Base-by-base conservation (phyloP, 2,113 vertebrate species). In the Girardinichthys multiradiatus region DNA sequence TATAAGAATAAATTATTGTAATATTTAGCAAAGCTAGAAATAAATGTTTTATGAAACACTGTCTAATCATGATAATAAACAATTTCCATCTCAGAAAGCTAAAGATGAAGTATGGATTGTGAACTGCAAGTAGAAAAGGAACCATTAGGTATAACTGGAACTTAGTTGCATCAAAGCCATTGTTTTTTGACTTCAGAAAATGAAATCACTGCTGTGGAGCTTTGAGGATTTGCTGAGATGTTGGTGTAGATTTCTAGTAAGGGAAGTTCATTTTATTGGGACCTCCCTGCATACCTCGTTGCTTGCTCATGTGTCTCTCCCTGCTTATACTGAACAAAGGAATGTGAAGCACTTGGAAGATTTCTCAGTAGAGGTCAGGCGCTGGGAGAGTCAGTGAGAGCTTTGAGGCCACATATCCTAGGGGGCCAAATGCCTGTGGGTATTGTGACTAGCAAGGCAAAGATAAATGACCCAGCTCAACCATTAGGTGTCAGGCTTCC, bases 401-500 rank as follows among this genome's bases (percentile, higher is more conserved):
- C 14, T 19, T 64, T 59, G 77, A 68, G 80, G 88, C 70, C 83
- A 79, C 67, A 74, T 72, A 76, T 75, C 79, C 80, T 21, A 3
- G 42, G 72, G 79, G 81, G 74, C 70, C 39, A 51, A 37, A 87
- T 72, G 85, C 86, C 82, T 83, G 81, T 42, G 81, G 86, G 69
- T 75, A 74, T 67, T 70, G 57, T 77, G 80, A 70, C 35, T 68
- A 42, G 73, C 62, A 76, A 69, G 59, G 74, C 14, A 62, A 58
- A 73, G 73, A 70, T 42, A 81, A 85, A 77, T 84, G 87, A 85
- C 81, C 4, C 2, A 61, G 57, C 76, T 85, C 71, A 64, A 80
- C 92, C 93, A 92, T 90, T 86, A 92, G 93, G 88, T 89, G 92
- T 93, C 92, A 93, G 90, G 71, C 90, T 90, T 90, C 86, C 26